These are phyloP conservation scores for Nemopilema nomurai DNA, from an alignment of 30 jellyfish, hydroid and myxozoan species.

Conservation along the genomic window DNA sequence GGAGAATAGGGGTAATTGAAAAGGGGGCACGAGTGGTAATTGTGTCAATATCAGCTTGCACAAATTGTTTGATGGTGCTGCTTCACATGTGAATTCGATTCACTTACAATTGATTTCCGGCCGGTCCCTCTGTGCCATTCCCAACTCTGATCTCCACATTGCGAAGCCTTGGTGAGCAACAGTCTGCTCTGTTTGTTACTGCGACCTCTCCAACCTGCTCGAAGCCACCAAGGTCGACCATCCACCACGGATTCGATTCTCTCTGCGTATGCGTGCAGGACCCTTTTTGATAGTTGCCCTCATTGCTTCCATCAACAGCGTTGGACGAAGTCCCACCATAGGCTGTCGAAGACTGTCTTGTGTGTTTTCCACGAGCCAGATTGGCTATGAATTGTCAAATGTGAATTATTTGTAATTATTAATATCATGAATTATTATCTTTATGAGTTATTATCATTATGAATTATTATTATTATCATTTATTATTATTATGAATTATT, in stretches of 20 bases:
- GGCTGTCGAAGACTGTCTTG: constrained; percentile 41
- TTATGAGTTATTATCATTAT: too few relatives aligned
- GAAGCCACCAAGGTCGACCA: constrained; percentile 47
- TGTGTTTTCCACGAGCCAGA: constrained; percentile 44
- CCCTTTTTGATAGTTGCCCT: constrained; percentile 1
- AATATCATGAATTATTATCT: too few relatives aligned
- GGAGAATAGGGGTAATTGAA: too few relatives aligned
- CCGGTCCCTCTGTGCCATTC: constrained; percentile 9
- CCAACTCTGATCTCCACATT: constrained; percentile 32
- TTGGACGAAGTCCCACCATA: not conserved
- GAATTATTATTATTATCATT: too few relatives aligned
- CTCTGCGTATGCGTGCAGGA: constrained; percentile 51
- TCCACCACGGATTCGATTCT: constrained; percentile 58
- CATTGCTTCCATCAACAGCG: constrained; percentile 54
- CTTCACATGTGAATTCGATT: too few relatives aligned
- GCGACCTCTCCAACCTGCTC: constrained; percentile 18
- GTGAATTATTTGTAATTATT: too few relatives aligned
- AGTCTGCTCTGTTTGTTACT: constrained; percentile 44
- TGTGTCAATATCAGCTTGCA: too few relatives aligned
- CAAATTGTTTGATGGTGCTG: too few relatives aligned
- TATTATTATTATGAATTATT: too few relatives aligned
- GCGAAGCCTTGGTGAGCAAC: constrained; percentile 39
- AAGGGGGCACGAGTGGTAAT: too few relatives aligned
- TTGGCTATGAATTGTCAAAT: constrained; percentile 31
- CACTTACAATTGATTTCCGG: constrained; percentile 22